A percentile compares a stretch with the other conserved stretches of the same genome.
Evolutionary conservation across 2,113 vertebrate genomes (phyloP).

Genomic region (Myiozetetes cayanensis): DNA sequence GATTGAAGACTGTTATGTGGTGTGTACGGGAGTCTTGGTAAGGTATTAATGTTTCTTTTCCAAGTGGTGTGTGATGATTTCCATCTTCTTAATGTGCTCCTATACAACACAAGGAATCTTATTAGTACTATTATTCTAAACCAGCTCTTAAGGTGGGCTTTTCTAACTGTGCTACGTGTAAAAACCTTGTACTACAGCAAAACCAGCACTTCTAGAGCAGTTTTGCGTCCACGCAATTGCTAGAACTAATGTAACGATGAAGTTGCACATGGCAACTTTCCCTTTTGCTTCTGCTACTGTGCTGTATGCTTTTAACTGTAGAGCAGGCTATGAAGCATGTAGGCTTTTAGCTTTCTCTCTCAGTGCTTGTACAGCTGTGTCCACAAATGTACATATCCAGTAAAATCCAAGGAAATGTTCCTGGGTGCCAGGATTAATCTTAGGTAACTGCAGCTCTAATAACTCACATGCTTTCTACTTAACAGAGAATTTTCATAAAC

Average conservation of each 20-base stretch:
- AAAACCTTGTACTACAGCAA: neutral
- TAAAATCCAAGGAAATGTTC: neutral
- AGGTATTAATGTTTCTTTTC: neutral
- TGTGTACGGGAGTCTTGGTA: neutral
- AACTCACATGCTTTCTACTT: neutral
- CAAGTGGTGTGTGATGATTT: neutral
- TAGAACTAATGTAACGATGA: neutral
- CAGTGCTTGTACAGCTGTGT: neutral
- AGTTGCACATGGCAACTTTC: neutral
- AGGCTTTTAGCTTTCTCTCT: neutral
- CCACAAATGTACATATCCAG: neutral
- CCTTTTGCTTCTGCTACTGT: neutral
- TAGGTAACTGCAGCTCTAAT: neutral
- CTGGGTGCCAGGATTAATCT: neutral
- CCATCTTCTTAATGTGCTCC: neutral
- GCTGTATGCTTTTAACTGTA: neutral
- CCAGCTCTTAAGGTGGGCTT: neutral
- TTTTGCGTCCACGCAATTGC: neutral
- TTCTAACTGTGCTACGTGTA: neutral
- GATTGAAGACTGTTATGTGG: neutral
- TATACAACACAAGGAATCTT: neutral
- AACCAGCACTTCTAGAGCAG: neutral
- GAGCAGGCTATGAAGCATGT: neutral
- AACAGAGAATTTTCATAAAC: neutral
- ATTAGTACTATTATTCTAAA: neutral